Percentiles rank a stretch among this genome's conserved stretches.
phyloP scores from a whole-genome alignment of 2,888 invertebrate genomes.

The Hydrotaea diabolus region DNA sequence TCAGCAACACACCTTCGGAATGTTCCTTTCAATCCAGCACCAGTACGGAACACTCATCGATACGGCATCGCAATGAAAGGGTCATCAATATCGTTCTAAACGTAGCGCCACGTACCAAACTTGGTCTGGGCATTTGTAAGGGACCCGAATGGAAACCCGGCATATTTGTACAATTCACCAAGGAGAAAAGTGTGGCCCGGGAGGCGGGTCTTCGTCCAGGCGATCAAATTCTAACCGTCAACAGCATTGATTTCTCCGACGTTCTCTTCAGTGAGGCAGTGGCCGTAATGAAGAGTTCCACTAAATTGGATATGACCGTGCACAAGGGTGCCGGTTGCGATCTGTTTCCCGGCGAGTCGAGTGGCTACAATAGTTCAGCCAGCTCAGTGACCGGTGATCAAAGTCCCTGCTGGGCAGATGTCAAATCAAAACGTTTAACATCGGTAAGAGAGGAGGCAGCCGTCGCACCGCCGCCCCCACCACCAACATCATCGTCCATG shows the following conservation, averaged over 20 bases:
- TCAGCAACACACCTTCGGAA: constrained; percentile 76
- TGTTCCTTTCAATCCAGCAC: constrained; percentile 70
- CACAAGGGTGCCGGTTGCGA: constrained; percentile 90
- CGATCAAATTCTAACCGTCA: constrained; percentile 95
- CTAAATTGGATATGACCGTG: constrained; percentile 88
- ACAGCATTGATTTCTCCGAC: constrained; percentile 89
- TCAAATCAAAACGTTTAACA: constrained; percentile 84
- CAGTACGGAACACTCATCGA: constrained; percentile 58
- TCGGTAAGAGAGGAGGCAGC: constrained; percentile 86
- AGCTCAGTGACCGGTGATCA: constrained; percentile 90
- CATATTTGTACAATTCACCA: constrained; percentile 93
- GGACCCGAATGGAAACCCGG: constrained; percentile 93
- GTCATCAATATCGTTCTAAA: constrained; percentile 89
- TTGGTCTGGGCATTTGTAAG: constrained; percentile 93
- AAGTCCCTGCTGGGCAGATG: constrained; percentile 85
- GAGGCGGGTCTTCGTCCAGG: constrained; percentile 94
- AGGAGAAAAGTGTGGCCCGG: constrained; percentile 92
- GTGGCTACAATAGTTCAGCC: constrained; percentile 92
- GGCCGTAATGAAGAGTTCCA: constrained; percentile 89
- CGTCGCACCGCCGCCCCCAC: constrained; percentile 37
- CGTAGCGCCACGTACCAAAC: constrained; percentile 90
- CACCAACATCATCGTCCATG: neutral
- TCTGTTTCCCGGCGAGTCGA: constrained; percentile 90
- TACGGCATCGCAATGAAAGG: constrained; percentile 72
- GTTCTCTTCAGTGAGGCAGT: constrained; percentile 92